Evolutionary conservation across 1,140 invertebrate genomes (phyloP).

Genomic region (Pseudobourletiella spinata): DNA sequence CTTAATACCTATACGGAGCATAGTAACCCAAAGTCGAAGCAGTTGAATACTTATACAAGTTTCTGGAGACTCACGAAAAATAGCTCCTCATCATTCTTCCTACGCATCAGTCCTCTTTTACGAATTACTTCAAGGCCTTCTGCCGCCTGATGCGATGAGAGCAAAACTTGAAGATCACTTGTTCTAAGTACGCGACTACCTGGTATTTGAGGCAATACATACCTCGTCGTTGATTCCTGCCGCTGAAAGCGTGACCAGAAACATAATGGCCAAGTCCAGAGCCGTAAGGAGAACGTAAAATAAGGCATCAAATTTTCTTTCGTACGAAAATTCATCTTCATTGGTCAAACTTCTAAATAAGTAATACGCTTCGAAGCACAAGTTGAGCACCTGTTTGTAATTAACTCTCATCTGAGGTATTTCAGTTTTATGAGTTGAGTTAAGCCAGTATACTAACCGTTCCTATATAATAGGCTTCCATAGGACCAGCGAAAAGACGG

Average conservation of each 20-base stretch:
- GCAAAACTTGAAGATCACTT: not conserved
- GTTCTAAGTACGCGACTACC: not conserved
- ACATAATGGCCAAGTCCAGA: not conserved
- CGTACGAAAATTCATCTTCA: no score
- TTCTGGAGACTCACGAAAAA: constrained; percentile 1
- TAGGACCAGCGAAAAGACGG: constrained; percentile 10
- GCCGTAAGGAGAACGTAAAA: not conserved
- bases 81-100: constrained; percentile 13
- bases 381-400: not conserved
- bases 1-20: constrained; percentile 8
- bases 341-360: not conserved
- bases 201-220: not conserved
- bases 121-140: constrained; percentile 22
- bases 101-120: constrained; percentile 10
- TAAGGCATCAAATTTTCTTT: not conserved
- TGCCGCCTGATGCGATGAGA: not conserved
- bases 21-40: not conserved
- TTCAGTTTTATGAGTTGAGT: not conserved
- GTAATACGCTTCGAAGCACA: not conserved
- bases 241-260: not conserved
- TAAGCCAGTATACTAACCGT: not conserved
- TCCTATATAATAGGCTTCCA: constrained; percentile 18
- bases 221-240: not conserved
- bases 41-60: not conserved
- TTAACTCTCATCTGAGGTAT: not conserved